Conservation (phyloP, 2,888 invertebrate species). For the Linyphia triangularis region DNA sequence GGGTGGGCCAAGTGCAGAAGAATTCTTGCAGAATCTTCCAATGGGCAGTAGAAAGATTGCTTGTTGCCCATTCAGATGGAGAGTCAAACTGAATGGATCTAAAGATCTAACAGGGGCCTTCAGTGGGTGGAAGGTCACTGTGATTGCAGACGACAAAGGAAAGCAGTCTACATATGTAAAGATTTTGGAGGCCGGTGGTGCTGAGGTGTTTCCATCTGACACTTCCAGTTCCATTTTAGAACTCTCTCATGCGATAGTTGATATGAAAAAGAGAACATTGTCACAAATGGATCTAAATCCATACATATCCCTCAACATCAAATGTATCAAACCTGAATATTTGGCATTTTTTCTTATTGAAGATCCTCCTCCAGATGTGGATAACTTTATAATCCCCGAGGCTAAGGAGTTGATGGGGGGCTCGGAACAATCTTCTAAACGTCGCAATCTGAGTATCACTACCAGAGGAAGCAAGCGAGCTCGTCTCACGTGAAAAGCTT, state of each 20-base stretch:
- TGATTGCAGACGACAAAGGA: constrained; percentile 84
- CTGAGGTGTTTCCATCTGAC: constrained; percentile 83
- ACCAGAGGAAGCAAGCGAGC: constrained; percentile 50
- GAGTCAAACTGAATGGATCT: constrained; percentile 82
- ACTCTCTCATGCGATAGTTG: constrained; percentile 87
- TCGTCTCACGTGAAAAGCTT: constrained; percentile 12
- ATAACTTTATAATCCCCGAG: constrained; percentile 55
- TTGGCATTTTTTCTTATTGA: constrained; percentile 83
- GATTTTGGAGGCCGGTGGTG: constrained; percentile 89
- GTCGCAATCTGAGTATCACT: constrained; percentile 31
- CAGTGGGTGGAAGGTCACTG: constrained; percentile 80
- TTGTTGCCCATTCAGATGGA: constrained; percentile 83
- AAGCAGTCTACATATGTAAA: constrained; percentile 84
- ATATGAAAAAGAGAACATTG: constrained; percentile 80
- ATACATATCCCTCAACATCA: constrained; percentile 82
- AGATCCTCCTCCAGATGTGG: constrained; percentile 76
- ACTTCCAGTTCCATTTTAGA: constrained; percentile 83
- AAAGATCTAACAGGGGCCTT: constrained; percentile 80
- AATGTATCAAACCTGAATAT: constrained; percentile 84
- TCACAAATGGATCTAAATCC: constrained; percentile 82
- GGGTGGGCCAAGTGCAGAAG: constrained; percentile 85
- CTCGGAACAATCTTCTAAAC: constrained; percentile 1
- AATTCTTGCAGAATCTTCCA: constrained; percentile 65
- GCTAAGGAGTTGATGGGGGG: constrained; percentile 22
- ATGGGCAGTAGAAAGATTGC: constrained; percentile 78